phyloP scores from a whole-genome alignment of 2,888 invertebrate genomes.

The Baccha elongata region DNA sequence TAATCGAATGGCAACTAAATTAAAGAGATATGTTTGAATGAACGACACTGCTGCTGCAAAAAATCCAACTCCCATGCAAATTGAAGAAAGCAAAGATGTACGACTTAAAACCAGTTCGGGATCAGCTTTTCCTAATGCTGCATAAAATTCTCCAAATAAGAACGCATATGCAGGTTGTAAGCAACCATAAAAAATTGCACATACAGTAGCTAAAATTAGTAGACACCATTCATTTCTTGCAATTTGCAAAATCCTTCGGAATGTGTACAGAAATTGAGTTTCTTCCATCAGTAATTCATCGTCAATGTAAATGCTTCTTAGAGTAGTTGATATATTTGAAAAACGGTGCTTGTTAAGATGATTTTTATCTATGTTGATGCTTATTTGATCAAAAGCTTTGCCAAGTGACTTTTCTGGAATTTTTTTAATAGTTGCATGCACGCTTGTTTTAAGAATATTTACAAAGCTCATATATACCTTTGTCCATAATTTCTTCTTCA shows the following conservation, averaged over 20 bases:
- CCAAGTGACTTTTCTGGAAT: slow-evolving; percentile 23
- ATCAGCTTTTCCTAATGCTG: slow-evolving; percentile 81
- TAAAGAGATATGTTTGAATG: slow-evolving; percentile 88
- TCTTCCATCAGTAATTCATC: slow-evolving; percentile 63
- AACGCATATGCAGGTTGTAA: slow-evolving; percentile 89
- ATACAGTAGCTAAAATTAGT: slow-evolving; percentile 85
- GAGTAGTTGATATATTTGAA: slow-evolving; percentile 31
- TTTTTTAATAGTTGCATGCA: neutral
- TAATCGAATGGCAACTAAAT: slow-evolving; percentile 88
- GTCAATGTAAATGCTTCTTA: neutral
- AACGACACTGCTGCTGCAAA: slow-evolving; percentile 86
- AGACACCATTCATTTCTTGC: slow-evolving; percentile 86
- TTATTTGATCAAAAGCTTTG: slow-evolving; percentile 18
- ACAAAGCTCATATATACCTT: slow-evolving; percentile 29
- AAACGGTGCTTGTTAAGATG: slow-evolving; percentile 40
- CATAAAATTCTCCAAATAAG: slow-evolving; percentile 89
- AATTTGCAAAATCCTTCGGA: slow-evolving; percentile 84
- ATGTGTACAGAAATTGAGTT: slow-evolving; percentile 74
- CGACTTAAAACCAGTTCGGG: slow-evolving; percentile 83
- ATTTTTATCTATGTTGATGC: slow-evolving; percentile 37
- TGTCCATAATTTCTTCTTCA: slow-evolving; percentile 24
- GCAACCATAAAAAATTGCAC: slow-evolving; percentile 87
- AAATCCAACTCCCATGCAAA: slow-evolving; percentile 86
- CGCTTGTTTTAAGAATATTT: neutral
- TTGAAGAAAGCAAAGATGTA: slow-evolving; percentile 85